Evolutionary conservation across 35 echinoderm and acorn worm species (phyloP).

Genomic region (Lytechinus variegatus): DNA sequence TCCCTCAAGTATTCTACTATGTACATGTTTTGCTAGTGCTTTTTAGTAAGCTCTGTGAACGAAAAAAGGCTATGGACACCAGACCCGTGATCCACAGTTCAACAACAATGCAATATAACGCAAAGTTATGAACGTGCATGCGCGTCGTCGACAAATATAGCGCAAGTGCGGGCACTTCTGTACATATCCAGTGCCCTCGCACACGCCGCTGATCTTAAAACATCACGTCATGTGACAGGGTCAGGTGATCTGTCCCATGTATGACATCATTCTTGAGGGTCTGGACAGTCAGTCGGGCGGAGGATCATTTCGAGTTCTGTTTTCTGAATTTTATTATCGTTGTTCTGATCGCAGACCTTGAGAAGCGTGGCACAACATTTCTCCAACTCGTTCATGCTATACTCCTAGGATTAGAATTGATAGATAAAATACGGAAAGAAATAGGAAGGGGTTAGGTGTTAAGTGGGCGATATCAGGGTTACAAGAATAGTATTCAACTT

Average conservation of each 20-base stretch:
- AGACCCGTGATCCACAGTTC: not conserved
- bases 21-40: not conserved
- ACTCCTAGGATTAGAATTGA: not conserved
- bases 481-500: not conserved
- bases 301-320: conserved; percentile 36
- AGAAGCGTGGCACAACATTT: conserved; percentile 14
- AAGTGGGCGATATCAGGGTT: not conserved
- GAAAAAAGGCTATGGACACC: conserved; percentile 9
- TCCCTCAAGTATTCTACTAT: conserved; percentile 25
- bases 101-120: not conserved
- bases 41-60: conserved; percentile 21
- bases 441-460: not conserved
- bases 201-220: conserved; percentile 9
- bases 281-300: not conserved
- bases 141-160: conserved; percentile 2
- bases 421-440: not conserved
- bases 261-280: conserved; percentile 24
- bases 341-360: conserved; percentile 34
- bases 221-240: conserved; percentile 37
- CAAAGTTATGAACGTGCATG: conserved; percentile 36
- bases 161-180: not conserved
- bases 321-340: conserved; percentile 22
- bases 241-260: conserved; percentile 36
- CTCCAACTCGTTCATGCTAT: conserved; percentile 12
- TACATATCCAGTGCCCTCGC: not conserved